These are phyloP conservation scores for Drosophila mettleri DNA, from an alignment of 2,888 invertebrate genomes.

Conservation along the genomic window DNA sequence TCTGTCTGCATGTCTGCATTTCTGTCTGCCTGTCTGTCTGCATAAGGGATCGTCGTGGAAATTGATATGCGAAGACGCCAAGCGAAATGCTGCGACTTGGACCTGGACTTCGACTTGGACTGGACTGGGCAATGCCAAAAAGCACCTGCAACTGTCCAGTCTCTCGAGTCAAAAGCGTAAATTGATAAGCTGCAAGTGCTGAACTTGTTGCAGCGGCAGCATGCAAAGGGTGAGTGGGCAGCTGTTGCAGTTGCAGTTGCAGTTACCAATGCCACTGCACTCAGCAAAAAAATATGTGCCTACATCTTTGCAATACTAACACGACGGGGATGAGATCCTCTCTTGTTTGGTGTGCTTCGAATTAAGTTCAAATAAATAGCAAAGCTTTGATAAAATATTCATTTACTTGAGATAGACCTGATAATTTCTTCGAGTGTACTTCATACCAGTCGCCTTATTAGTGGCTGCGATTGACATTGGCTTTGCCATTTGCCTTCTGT, in stretches of 20 bases:
- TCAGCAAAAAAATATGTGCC: neutral
- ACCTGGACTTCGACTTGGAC: constrained; percentile 20
- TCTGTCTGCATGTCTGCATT: neutral
- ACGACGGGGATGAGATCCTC: neutral
- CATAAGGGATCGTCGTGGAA: constrained; percentile 44
- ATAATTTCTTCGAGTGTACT: constrained; percentile 1
- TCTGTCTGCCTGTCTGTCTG: neutral
- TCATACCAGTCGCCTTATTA: constrained; percentile 73
- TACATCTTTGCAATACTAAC: neutral
- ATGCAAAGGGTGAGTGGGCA: neutral
- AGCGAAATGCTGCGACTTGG: constrained; percentile 26
- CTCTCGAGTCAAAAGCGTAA: constrained; percentile 58
- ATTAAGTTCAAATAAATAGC: neutral
- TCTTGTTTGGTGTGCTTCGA: neutral
- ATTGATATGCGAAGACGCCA: constrained; percentile 60
- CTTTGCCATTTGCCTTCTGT: constrained; percentile 55
- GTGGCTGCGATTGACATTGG: constrained; percentile 65
- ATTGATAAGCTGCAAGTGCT: constrained; percentile 73
- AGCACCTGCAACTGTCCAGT: constrained; percentile 64
- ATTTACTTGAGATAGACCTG: neutral
- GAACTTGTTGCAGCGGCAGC: constrained; percentile 1
- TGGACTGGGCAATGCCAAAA: constrained; percentile 48
- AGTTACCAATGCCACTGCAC: constrained; percentile 10
- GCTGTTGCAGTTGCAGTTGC: constrained; percentile 16
- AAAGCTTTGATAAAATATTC: neutral